phyloP scores from a whole-genome alignment of 2,888 invertebrate species.

The Torymus tubicola region DNA sequence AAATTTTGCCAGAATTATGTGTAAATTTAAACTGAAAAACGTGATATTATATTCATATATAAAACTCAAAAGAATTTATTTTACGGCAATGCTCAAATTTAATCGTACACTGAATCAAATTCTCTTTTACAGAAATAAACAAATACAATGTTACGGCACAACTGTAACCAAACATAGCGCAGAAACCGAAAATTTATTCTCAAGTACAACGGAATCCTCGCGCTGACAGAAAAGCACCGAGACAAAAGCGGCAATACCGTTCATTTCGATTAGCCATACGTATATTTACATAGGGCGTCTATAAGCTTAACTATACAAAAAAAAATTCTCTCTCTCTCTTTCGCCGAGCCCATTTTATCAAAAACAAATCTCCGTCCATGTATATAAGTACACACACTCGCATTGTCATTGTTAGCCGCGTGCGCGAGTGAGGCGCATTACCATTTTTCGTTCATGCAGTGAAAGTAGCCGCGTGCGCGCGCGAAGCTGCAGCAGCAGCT shows the following conservation, averaged over 20 bases:
- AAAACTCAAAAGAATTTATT: no score
- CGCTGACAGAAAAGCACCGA: background rate
- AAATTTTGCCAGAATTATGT: no score
- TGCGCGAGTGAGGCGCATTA: constrained; percentile 36
- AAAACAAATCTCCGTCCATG: constrained; percentile 39
- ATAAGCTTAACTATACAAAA: background rate
- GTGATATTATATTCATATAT: no score
- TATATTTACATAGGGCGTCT: constrained; percentile 22
- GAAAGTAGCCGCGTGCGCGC: constrained; percentile 45
- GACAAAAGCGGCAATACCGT: background rate
- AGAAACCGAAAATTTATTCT: no score
- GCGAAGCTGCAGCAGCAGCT: background rate
- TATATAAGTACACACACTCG: constrained; percentile 2
- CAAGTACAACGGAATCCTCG: no score
- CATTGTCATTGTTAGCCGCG: constrained; percentile 41
- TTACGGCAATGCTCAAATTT: no score
- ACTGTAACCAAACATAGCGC: no score
- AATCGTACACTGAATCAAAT: no score
- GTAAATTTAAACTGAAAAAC: no score
- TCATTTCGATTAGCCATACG: constrained; percentile 3
- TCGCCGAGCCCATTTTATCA: constrained; percentile 38
- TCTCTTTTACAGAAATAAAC: no score
- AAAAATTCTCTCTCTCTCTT: no score
- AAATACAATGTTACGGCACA: no score
- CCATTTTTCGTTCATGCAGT: constrained; percentile 53